phyloP scores from a whole-genome alignment of 2,113 vertebrate genomes.

The Mola mola region DNA sequence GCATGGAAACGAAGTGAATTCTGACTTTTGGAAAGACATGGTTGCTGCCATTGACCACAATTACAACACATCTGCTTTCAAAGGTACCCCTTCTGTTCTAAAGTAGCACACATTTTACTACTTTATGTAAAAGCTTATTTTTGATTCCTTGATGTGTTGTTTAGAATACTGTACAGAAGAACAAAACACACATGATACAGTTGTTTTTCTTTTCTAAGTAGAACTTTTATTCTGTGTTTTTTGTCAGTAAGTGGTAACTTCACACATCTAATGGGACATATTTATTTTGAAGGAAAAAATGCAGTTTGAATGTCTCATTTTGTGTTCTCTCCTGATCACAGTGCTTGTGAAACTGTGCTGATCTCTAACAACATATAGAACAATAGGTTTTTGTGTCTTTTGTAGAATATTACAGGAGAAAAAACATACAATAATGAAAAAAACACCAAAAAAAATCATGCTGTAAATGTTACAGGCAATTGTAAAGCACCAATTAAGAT shows the following conservation, averaged over 20 bases:
- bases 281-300: constrained; percentile 47
- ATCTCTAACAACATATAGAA: constrained; percentile 54
- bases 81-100: constrained; percentile 82
- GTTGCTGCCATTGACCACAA: constrained; percentile 93
- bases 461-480: constrained; percentile 74
- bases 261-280: constrained; percentile 69
- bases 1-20: constrained; percentile 86
- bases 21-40: constrained; percentile 96
- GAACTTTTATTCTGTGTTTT: constrained; percentile 76
- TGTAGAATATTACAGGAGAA: constrained; percentile 63
- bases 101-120: neutral
- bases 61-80: constrained; percentile 95
- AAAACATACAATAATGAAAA: constrained; percentile 66
- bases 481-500: constrained; percentile 70
- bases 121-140: neutral
- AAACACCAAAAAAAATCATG: constrained; percentile 63
- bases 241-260: constrained; percentile 69
- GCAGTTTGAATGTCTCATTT: constrained; percentile 55
- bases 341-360: constrained; percentile 63
- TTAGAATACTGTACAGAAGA: neutral
- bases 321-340: constrained; percentile 55
- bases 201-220: constrained; percentile 66
- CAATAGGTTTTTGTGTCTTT: constrained; percentile 51
- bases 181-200: constrained; percentile 19
- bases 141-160: neutral